Conservation (phyloP, 1,140 invertebrate genomes). For the Colletes latitarsis region DNA sequence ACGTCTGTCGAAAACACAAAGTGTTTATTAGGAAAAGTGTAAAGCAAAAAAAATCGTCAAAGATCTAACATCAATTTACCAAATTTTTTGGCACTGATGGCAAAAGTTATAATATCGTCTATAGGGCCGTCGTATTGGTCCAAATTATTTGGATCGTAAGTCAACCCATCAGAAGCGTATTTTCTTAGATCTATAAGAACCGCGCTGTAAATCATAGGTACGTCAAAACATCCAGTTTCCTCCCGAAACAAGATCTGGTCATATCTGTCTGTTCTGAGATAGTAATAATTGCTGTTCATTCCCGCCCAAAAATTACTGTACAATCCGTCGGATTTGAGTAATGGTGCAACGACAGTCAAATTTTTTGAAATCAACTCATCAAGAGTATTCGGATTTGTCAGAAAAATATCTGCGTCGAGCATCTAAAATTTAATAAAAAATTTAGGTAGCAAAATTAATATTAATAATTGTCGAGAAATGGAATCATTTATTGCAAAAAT, state of each 20-base stretch:
- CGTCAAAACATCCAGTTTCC: conserved; percentile 88
- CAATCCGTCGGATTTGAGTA: conserved; percentile 91
- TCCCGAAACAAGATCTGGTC: conserved; percentile 89
- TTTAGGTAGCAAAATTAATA: too few relatives aligned
- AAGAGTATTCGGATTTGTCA: conserved; percentile 88
- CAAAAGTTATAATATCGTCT: conserved; percentile 98
- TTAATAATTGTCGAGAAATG: too few relatives aligned
- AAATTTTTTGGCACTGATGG: conserved; percentile 89
- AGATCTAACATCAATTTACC: conserved; percentile 77
- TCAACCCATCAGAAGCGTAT: conserved; percentile 84
- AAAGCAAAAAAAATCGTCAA: neutral
- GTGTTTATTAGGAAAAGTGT: neutral
- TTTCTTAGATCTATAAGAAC: conserved; percentile 90
- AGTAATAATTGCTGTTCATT: conserved; percentile 94
- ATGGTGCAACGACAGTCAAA: conserved; percentile 88
- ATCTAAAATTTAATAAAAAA: conserved; percentile 84
- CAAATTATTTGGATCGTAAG: conserved; percentile 87
- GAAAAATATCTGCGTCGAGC: conserved; percentile 93
- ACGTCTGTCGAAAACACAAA: conserved; percentile 81
- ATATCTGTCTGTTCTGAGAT: conserved; percentile 93
- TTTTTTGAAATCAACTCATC: conserved; percentile 86
- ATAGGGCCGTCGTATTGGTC: conserved; percentile 87
- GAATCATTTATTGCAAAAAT: too few relatives aligned
- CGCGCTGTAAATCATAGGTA: conserved; percentile 96
- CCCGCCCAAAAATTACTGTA: conserved; percentile 99